These are phyloP conservation scores for Heteractis magnifica DNA, from an alignment of 92 coral and sea anemone genomes.

Conservation along the genomic window DNA sequence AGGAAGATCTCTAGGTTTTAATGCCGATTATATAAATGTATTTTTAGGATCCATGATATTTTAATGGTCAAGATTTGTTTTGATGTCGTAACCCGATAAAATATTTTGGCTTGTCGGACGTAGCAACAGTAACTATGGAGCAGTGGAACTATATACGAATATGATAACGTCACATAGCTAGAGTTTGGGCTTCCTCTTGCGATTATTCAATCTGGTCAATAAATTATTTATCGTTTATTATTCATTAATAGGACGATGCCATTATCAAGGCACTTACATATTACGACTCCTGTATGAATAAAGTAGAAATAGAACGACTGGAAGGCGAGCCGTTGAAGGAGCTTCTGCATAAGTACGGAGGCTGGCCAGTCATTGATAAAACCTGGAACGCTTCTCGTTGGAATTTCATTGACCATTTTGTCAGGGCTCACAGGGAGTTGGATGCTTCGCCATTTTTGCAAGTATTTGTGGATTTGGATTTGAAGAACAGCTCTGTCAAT, in stretches of 20 bases:
- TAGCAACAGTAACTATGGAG: too few species aligned
- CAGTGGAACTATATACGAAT: too few species aligned
- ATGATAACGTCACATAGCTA: too few species aligned
- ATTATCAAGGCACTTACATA: constrained; percentile 77
- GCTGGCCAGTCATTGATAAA: constrained; percentile 77
- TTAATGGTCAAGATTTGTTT: too few species aligned
- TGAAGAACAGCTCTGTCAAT: constrained; percentile 63
- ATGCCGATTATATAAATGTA: too few species aligned
- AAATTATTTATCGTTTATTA: not conserved
- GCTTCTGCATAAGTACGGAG: constrained; percentile 66
- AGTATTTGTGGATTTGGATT: constrained; percentile 45
- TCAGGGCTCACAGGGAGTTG: constrained; percentile 61
- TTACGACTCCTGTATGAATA: constrained; percentile 81
- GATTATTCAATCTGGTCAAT: too few species aligned
- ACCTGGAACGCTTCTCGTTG: constrained; percentile 67
- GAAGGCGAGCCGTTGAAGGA: constrained; percentile 55
- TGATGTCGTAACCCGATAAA: too few species aligned
- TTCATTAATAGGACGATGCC: constrained; percentile 69
- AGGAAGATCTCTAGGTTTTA: too few species aligned
- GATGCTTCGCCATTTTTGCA: constrained; percentile 49
- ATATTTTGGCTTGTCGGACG: too few species aligned
- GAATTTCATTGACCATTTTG: constrained; percentile 60
- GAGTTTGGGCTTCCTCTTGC: too few species aligned
- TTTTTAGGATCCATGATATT: too few species aligned
- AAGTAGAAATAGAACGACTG: constrained; percentile 56